A percentile compares a stretch with the other conserved stretches of the same genome.
phyloP scores from a whole-genome alignment of 2,888 invertebrate species.

The Diabrotica balteata region DNA sequence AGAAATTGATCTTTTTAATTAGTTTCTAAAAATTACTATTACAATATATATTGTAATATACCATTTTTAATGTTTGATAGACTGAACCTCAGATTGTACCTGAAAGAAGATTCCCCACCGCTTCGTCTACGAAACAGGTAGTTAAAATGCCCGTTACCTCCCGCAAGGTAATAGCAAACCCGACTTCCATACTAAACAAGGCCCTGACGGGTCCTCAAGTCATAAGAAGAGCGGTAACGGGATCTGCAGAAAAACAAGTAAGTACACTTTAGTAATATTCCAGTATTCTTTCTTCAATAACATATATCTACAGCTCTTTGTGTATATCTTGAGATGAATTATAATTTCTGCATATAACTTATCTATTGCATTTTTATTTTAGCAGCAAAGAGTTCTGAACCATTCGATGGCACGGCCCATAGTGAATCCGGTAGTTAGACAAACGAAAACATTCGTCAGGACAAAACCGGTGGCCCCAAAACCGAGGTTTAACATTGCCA shows the following conservation, averaged over 20 bases:
- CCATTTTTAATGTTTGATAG: conserved; percentile 3
- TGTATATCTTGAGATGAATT: too few relatives aligned
- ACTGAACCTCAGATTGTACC: conserved; percentile 17
- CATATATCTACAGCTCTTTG: too few relatives aligned
- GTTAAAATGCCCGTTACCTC: conserved; percentile 30
- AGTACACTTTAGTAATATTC: neutral
- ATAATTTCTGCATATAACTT: too few relatives aligned
- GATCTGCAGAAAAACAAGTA: conserved; percentile 32
- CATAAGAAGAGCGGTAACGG: conserved; percentile 51
- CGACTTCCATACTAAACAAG: conserved; percentile 57
- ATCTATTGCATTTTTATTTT: neutral
- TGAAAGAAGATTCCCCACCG: conserved; percentile 21
- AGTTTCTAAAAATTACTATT: neutral
- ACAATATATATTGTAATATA: neutral
- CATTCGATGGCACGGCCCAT: conserved; percentile 38
- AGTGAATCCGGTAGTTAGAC: conserved; percentile 32
- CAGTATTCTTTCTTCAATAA: too few relatives aligned
- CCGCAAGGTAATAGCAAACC: conserved; percentile 50
- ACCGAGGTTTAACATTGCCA: conserved; percentile 33
- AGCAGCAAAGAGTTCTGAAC: conserved; percentile 42
- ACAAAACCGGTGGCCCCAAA: conserved; percentile 40
- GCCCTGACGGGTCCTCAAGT: conserved; percentile 52
- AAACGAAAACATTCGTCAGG: conserved; percentile 27
- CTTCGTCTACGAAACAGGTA: conserved; percentile 23
- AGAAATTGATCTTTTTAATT: too few relatives aligned